A percentile compares a stretch with the other conserved stretches of the same genome.
Conservation (phyloP, 2,113 vertebrate genomes). For the Porphyrio hochstetteri region DNA sequence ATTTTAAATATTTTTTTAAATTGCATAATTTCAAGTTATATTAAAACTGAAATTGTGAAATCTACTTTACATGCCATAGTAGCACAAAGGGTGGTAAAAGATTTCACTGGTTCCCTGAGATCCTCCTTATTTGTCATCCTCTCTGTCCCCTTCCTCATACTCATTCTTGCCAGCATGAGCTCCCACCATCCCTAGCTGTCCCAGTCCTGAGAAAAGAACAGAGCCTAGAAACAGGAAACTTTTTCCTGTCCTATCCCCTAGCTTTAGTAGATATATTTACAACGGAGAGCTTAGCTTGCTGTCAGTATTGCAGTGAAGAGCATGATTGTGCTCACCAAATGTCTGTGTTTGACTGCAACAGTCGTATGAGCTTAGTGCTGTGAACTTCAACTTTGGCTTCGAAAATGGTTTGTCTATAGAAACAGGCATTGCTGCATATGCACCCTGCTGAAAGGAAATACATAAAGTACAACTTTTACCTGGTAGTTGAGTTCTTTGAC, state of each 20-base stretch:
- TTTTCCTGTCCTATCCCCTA: neutral
- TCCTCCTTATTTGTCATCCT: neutral
- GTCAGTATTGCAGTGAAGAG: neutral
- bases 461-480: conserved; percentile 72
- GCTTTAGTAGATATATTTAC: neutral
- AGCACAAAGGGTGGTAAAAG: neutral
- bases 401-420: neutral
- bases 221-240: neutral
- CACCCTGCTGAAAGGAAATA: neutral
- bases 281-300: neutral
- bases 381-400: neutral
- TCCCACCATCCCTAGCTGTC: neutral
- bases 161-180: neutral
- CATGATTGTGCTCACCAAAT: neutral
- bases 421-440: neutral
- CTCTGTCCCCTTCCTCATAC: neutral
- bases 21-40: neutral
- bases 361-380: neutral
- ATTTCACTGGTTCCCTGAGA: neutral
- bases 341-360: neutral
- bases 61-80: neutral
- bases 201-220: neutral
- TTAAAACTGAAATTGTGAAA: neutral
- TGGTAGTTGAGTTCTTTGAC: conserved; percentile 89
- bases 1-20: neutral